Evolutionary conservation across 2,797 vertebrate species (phyloP).

Genomic region (Crypturellus tataupa): DNA sequence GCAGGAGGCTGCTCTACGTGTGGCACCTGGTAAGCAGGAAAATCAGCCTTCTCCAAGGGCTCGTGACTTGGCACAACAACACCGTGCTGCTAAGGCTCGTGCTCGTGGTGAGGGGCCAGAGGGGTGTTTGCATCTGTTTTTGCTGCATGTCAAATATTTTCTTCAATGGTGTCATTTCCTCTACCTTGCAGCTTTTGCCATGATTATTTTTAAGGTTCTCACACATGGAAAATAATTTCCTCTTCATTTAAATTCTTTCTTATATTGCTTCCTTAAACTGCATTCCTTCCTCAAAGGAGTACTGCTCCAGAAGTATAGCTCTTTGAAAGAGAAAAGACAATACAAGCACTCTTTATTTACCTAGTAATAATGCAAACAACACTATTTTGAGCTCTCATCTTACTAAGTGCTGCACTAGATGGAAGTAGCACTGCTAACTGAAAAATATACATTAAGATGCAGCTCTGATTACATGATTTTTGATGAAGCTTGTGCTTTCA

Average conservation of each 20-base stretch:
- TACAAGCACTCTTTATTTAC: neutral
- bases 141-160: neutral
- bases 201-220: neutral
- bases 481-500: neutral
- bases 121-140: accelerated
- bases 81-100: neutral
- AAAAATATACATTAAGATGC: neutral
- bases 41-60: neutral
- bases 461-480: neutral
- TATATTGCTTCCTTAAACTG: neutral
- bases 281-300: neutral
- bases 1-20: neutral
- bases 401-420: neutral
- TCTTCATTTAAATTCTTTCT: neutral
- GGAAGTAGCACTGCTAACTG: neutral
- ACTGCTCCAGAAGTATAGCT: neutral
- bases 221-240: neutral
- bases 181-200: neutral
- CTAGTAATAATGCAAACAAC: neutral
- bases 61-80: neutral
- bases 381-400: neutral
- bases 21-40: neutral
- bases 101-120: neutral
- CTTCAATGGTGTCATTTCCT: neutral
- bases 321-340: neutral